Percentiles rank a stretch among this genome's conserved stretches.
Evolutionary conservation across 2,797 vertebrate species (phyloP).

Genomic region (Hippopotamyrus pictus): DNA sequence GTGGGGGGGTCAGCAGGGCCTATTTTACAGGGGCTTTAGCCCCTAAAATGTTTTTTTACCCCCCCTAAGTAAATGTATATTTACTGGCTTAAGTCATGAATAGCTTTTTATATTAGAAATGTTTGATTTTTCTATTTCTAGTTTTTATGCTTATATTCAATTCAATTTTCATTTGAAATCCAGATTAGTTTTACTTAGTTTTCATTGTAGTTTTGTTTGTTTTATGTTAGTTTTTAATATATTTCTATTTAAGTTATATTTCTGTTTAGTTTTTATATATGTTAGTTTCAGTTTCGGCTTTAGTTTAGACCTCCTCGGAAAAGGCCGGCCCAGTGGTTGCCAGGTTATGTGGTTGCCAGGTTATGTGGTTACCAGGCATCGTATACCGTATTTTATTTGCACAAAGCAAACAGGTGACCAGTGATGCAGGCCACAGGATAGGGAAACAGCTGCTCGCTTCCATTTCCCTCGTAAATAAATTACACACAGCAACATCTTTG

Average conservation of each 20-base stretch:
- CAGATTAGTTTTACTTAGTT: not conserved
- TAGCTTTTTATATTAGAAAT: not conserved
- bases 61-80: not conserved
- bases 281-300: not conserved
- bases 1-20: not conserved
- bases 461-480: slow-evolving; percentile 4
- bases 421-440: not conserved
- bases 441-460: slow-evolving; percentile 24
- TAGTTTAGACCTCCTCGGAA: not conserved
- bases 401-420: not conserved
- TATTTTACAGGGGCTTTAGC: not conserved
- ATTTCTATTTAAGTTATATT: not conserved
- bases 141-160: not conserved
- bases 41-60: not conserved
- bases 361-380: not conserved
- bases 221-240: not conserved
- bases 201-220: not conserved
- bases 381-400: not conserved
- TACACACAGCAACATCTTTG: not conserved
- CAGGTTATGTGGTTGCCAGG: not conserved
- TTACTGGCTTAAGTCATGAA: not conserved
- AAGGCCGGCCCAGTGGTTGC: not conserved
- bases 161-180: not conserved
- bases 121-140: not conserved
- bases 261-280: not conserved